Base-by-base conservation (phyloP, 2,797 vertebrate genomes). In the Propithecus perrieri region DNA sequence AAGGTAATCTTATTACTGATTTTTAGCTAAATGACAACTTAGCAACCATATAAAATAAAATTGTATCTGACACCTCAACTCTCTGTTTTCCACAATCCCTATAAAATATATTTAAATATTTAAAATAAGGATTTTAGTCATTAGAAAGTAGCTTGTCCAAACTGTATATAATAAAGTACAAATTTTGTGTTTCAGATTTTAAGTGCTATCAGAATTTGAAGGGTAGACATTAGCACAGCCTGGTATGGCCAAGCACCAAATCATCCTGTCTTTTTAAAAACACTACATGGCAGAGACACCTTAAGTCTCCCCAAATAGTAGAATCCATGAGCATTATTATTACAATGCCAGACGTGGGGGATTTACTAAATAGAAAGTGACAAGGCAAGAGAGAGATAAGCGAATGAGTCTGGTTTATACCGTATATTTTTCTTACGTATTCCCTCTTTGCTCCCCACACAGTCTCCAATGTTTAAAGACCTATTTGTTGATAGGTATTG, bases 51-150 rank as follows among this genome's bases (percentile, higher is more conserved):
- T 67, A 84, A 92, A 90, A 46, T 65, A 63, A 93, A 89, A 79
- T 20, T 83, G 67, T 22, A 81, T 59, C 61, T n/a, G 48, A 41
- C 30, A 67, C 3, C 6, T 85, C 59, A n/a, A 48, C 33, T 59
- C 14, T 61, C 65, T 20, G 2, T 30, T 89, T 81, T 87, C 69
- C 41, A 76, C 48, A 91, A 76, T 84, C 86, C 30, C 38, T 85
- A 85, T 30, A 89, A 84, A 84, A 93, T 76, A 50, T 30, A 59
- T 24, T 81, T 63, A 61, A 86, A 81, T 43, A 92, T 57, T 97
- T 92, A 33, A 95, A 93, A 65, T 55, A 35, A 83, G 24, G n/a
- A 88, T 55, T 85, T 87, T 61, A 80, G 18, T 48, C 35, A 72
- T 43, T 67, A 93, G 43, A 92, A 92, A 93, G 55, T 78, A 43